These are phyloP conservation scores for Parasteatoda tepidariorum DNA, from an alignment of 1,140 invertebrate species.

Conservation along the genomic window DNA sequence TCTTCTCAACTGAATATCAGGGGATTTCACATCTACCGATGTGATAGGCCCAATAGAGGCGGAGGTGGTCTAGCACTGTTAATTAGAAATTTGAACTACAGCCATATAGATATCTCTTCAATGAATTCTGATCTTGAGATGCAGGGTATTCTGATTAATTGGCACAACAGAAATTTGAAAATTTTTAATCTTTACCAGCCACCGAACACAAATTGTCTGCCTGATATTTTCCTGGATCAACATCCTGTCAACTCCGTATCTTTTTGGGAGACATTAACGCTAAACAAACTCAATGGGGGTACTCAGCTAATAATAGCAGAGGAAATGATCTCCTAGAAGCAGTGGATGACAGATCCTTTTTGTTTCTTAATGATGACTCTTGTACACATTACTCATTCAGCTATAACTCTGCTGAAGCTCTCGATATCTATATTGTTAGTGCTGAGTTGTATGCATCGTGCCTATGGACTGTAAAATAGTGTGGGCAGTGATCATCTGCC, in stretches of 20 bases:
- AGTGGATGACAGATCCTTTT: neutral
- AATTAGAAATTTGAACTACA: neutral
- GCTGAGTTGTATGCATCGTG: neutral
- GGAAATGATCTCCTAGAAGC: neutral
- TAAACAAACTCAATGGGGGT: neutral
- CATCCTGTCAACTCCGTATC: neutral
- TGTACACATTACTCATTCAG: neutral
- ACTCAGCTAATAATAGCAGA: constrained; percentile 3
- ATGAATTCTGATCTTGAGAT: constrained; percentile 9
- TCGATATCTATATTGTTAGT: neutral
- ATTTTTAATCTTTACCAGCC: constrained; percentile 4
- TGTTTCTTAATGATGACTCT: constrained; percentile 6
- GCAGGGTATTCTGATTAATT: neutral
- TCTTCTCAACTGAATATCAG: neutral
- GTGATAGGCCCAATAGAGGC: constrained; percentile 1
- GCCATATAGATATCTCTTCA: neutral
- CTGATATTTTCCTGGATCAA: neutral
- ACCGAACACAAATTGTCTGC: neutral
- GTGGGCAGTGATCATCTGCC: constrained; percentile 4
- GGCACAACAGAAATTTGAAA: neutral
- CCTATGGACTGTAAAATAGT: neutral
- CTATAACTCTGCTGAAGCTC: neutral
- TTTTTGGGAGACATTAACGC: constrained; percentile 5
- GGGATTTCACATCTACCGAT: neutral
- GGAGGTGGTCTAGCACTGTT: neutral